phyloP scores from a whole-genome alignment of 2,113 vertebrate genomes.

The Colaptes auratus region DNA sequence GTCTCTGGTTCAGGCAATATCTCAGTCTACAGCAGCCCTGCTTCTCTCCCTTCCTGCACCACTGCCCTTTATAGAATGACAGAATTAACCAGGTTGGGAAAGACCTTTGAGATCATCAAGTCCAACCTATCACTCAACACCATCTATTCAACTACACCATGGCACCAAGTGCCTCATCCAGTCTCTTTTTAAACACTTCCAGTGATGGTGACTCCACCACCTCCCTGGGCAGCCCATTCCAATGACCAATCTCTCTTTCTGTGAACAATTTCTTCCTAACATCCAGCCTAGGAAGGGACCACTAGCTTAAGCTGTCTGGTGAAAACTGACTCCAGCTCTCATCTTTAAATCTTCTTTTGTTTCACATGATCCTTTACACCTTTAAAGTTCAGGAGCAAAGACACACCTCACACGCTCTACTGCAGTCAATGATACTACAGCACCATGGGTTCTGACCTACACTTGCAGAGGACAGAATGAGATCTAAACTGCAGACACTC shows the following conservation, averaged over 20 bases:
- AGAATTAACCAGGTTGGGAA: too few relatives aligned
- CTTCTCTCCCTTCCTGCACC: background rate
- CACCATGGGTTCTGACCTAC: background rate
- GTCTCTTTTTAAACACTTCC: too few relatives aligned
- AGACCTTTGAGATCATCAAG: too few relatives aligned
- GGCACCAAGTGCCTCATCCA: too few relatives aligned
- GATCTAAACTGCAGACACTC: background rate
- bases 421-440: background rate
- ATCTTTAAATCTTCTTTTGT: background rate
- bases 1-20: background rate
- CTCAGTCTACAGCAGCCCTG: background rate
- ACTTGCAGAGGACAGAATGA: background rate
- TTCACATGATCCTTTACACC: background rate
- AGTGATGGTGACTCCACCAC: too few relatives aligned
- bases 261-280: too few relatives aligned
- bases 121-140: too few relatives aligned
- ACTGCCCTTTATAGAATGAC: background rate
- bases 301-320: background rate
- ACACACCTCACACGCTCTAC: background rate
- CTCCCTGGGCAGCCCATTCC: too few relatives aligned
- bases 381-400: background rate
- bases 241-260: too few relatives aligned
- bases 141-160: too few relatives aligned
- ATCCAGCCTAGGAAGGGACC: background rate
- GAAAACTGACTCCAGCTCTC: background rate